Base-by-base conservation (phyloP, 2,113 vertebrate genomes). In the Spermophilus dauricus region DNA sequence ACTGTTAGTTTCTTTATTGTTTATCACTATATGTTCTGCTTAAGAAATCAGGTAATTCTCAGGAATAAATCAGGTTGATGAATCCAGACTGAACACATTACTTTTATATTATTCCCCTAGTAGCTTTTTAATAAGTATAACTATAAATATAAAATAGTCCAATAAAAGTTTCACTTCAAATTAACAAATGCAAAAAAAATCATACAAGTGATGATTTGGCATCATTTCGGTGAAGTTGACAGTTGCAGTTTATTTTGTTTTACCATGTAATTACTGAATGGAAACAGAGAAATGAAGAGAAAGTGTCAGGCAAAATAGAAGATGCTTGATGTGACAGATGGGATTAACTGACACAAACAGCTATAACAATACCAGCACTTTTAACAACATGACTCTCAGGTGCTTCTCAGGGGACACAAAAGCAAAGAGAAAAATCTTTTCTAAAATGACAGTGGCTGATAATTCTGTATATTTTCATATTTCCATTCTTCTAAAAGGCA, bases 301-400 rank as follows among this genome's bases (percentile, higher is more conserved):
- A 73, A 70, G 30, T 81, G 82, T 92, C 69, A 97, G 63, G 28
- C 26, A 89, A 94, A 94, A 95, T 83, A 93, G 39, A 83, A 72
- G 81, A 45, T 95, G 97, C 96, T 97, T 98, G 93, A 97, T 94
- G 76, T 97, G 93, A 97, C 82, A 98, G 45, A 42, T 98, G 98
- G 98, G 98, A 98, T 98, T 98, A 98, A 86, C 85, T 95, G 97
- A 96, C 58, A 97, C 51, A 98, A 98, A 98, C 97, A 45, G 97
- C 93, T 96, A 37, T 67, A 88, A 97, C 97, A 63, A 95, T 97
- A 96, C 95, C 97, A 98, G 61, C 85, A 86, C 53, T 97, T 98
- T 98, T 97, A 98, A 97, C 96, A 98, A 96, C 80, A 58, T 95
- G 77, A 98, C 85, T 96, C 98, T 98, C 84, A 97, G 16, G 73